phyloP scores from a whole-genome alignment of 2,797 vertebrate species.

The Sebastes reedi region DNA sequence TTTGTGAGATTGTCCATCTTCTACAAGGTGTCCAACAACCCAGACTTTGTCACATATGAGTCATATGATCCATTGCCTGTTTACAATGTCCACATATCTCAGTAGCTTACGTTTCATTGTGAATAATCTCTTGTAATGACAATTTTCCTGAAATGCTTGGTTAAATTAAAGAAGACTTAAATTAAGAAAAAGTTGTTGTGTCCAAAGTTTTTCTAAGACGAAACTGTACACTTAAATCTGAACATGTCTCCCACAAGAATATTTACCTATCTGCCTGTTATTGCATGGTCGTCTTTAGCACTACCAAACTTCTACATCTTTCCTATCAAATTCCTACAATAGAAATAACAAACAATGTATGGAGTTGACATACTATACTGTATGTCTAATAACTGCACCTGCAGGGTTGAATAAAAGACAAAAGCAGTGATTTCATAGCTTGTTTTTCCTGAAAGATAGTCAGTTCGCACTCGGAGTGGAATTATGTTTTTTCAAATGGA shows the following conservation, averaged over 20 bases:
- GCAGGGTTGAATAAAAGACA: slow-evolving; percentile 9
- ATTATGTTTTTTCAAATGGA: slow-evolving; percentile 14
- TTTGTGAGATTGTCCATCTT: slow-evolving; percentile 10
- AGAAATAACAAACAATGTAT: background rate
- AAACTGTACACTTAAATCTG: background rate
- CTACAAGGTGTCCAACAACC: background rate
- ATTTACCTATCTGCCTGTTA: background rate
- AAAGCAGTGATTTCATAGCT: background rate
- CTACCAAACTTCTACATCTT: background rate
- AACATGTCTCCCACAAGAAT: background rate
- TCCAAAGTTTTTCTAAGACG: background rate
- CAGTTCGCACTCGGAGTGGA: slow-evolving; percentile 13
- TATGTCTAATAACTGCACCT: background rate
- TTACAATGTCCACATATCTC: background rate
- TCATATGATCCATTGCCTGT: background rate
- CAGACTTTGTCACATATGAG: background rate
- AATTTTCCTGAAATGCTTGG: background rate
- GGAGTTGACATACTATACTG: background rate
- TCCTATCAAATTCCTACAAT: slow-evolving; percentile 4
- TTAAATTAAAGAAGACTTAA: background rate
- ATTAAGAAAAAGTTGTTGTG: background rate
- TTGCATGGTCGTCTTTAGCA: background rate
- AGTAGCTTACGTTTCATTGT: background rate
- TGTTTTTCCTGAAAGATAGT: slow-evolving; percentile 44
- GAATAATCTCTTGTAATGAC: background rate